A percentile compares a stretch with the other conserved stretches of the same genome.
These are phyloP conservation scores for Marronus borbonicus DNA, from an alignment of 2,888 invertebrate genomes.

Conservation along the genomic window DNA sequence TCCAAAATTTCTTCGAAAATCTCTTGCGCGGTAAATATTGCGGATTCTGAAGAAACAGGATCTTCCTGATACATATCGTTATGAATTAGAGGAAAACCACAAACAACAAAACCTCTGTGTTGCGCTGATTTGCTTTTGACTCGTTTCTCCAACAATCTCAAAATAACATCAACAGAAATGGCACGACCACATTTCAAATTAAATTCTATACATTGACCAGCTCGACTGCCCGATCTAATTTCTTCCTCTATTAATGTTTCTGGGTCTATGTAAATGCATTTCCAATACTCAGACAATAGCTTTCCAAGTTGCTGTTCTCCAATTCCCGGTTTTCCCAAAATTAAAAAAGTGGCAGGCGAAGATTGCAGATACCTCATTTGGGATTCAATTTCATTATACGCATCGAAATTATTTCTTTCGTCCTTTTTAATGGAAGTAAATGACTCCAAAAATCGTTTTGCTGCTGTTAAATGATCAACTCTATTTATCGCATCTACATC, in stretches of 20 bases:
- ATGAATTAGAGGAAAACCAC: constrained; percentile 78
- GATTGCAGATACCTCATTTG: constrained; percentile 71
- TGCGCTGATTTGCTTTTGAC: constrained; percentile 71
- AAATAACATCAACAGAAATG: constrained; percentile 71
- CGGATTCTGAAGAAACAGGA: constrained; percentile 67
- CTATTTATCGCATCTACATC: constrained; percentile 69
- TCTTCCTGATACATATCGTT: constrained; percentile 68
- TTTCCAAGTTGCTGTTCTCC: constrained; percentile 73
- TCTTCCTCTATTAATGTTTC: constrained; percentile 74
- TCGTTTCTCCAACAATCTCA: constrained; percentile 73
- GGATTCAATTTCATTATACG: constrained; percentile 73
- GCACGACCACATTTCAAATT: constrained; percentile 74
- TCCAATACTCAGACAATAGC: constrained; percentile 73
- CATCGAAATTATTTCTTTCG: constrained; percentile 57
- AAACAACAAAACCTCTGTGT: constrained; percentile 78
- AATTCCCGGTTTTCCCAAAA: constrained; percentile 76
- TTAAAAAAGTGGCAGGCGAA: constrained; percentile 74
- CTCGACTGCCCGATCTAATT: constrained; percentile 72
- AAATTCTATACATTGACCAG: constrained; percentile 75
- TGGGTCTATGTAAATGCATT: constrained; percentile 76
- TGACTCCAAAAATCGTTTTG: constrained; percentile 50
- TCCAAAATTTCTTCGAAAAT: constrained; percentile 67
- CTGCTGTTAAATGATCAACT: constrained; percentile 62
- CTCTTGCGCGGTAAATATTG: constrained; percentile 67
- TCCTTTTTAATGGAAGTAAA: constrained; percentile 43